These are phyloP conservation scores for Cassiopea andromeda DNA, from an alignment of 30 jellyfish, hydroid and myxozoan species.

Conservation along the genomic window DNA sequence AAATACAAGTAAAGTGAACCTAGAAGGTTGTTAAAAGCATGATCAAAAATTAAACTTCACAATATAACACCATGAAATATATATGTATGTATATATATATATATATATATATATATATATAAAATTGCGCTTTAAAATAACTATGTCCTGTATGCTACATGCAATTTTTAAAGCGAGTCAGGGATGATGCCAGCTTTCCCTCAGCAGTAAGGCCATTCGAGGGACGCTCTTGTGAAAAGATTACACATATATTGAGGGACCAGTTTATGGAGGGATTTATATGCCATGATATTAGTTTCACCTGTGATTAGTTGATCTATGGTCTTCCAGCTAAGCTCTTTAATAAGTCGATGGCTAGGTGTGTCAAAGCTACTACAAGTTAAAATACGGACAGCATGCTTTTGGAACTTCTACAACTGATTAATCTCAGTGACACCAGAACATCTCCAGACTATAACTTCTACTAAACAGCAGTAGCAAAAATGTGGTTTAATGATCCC, in stretches of 20 bases:
- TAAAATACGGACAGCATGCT: background rate
- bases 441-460: background rate
- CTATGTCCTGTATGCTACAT: too few species aligned
- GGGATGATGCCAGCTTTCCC: background rate
- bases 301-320: background rate
- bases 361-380: background rate
- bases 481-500: background rate
- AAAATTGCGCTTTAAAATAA: too few species aligned
- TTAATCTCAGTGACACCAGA: background rate
- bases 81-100: too few species aligned
- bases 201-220: background rate
- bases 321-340: background rate
- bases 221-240: background rate
- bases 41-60: too few species aligned
- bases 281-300: background rate
- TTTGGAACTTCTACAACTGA: background rate
- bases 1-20: too few species aligned
- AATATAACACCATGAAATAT: too few species aligned
- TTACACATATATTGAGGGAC: background rate
- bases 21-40: too few species aligned
- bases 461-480: background rate
- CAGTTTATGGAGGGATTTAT: background rate
- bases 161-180: background rate
- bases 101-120: too few species aligned
- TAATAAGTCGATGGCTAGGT: background rate